These are phyloP conservation scores for Sweltsa coloradensis DNA, from an alignment of 1,140 invertebrate species.

Conservation along the genomic window DNA sequence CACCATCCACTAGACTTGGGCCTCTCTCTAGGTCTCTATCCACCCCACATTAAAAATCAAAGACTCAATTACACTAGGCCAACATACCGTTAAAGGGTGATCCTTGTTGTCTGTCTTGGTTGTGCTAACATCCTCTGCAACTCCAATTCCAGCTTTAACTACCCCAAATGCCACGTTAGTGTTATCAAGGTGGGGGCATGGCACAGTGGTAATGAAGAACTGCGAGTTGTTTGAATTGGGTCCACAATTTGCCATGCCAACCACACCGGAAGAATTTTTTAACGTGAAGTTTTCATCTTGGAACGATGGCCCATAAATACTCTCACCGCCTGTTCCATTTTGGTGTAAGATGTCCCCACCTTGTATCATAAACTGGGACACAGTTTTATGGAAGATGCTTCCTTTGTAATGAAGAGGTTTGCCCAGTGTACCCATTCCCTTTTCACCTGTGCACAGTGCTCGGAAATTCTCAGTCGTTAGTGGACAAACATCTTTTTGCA, in stretches of 20 bases:
- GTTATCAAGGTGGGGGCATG: conserved; percentile 74
- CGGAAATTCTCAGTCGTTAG: conserved; percentile 87
- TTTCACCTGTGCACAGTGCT: conserved; percentile 77
- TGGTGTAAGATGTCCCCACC: conserved; percentile 70
- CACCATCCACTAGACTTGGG: too few species aligned
- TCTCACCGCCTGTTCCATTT: conserved; percentile 81
- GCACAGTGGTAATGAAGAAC: conserved; percentile 83
- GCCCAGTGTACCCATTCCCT: conserved; percentile 50
- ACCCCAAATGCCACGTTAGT: conserved; percentile 85
- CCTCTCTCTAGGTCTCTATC: too few species aligned
- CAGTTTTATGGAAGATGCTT: conserved; percentile 57
- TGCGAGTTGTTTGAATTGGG: conserved; percentile 85
- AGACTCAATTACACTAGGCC: neutral
- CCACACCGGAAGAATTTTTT: conserved; percentile 38
- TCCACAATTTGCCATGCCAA: conserved; percentile 88
- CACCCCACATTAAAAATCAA: neutral
- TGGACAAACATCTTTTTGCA: conserved; percentile 75
- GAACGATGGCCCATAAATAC: conserved; percentile 84
- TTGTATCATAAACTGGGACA: conserved; percentile 69
- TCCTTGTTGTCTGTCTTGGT: conserved; percentile 41
- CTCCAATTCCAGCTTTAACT: conserved; percentile 55
- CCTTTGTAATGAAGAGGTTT: conserved; percentile 67
- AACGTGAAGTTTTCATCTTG: conserved; percentile 75
- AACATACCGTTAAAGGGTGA: conserved; percentile 38
- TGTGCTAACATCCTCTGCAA: conserved; percentile 51